Evolutionary conservation across 2,797 vertebrate species (phyloP), one percentile per base, ranked within the genome.

Genomic region (Jordanella pulchra): DNA sequence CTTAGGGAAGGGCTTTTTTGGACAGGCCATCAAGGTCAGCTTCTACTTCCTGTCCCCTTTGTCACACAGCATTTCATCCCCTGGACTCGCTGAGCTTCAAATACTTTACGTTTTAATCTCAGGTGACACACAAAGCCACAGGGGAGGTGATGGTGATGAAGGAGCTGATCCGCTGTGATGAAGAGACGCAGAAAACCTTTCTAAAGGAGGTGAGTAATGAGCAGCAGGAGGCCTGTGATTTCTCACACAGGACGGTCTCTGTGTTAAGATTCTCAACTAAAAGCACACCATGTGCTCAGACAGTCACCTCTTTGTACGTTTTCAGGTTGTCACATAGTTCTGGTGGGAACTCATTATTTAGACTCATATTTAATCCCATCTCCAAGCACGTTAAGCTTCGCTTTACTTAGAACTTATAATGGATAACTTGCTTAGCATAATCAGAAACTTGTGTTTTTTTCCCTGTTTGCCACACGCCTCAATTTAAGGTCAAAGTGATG

Each of bases 131-230:
- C 87, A 97, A 96, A 94, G 97, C 96, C 80, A 98, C 97, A 0
- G 97, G 96, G 73, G 97, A 97, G 87, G 97, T 98, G 93, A 98
- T 98, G 97, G 97, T 98, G 87, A 98, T 98, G 96, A 98, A 98
- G 87, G 96, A 98, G 89, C 90, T 98, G 83, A 96, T 98, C 81
- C 96, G 97, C 18, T 98, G 96, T 78, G 97, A 98, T 61, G 97
- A 98, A 74, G 96, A 98, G 90, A 98, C 96, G 0, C 97, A 98
- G 93, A 98, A 97, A 90, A 96, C 96, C 15, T 98, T 98, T 84
- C 89, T 98, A 51, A 95, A 96, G 68, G 97, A 98, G 96, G 97
- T 97, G 83, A 18, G 92, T 90, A 74, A 80, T 80, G 64, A 69
- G 69, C 71, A 66, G 67, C 54, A 75, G 73, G 42, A 77, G 50